Conservation (phyloP, 2,113 vertebrate genomes). For the Motacilla tschutschensis region DNA sequence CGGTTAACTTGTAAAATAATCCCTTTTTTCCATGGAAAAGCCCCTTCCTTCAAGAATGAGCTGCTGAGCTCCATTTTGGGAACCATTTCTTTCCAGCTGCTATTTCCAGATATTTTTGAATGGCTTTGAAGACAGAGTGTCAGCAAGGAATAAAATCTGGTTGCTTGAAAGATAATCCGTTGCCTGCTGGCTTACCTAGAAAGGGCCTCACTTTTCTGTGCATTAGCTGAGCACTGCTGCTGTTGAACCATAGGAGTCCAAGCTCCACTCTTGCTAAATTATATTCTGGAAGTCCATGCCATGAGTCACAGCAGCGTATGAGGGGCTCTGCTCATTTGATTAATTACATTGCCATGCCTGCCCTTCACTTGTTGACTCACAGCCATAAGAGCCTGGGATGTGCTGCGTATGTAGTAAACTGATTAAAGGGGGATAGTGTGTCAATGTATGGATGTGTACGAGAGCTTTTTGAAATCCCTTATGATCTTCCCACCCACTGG, state of each 20-base stretch:
- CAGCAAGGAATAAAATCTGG: not conserved
- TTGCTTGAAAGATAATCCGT: not conserved
- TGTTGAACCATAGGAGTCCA: not conserved
- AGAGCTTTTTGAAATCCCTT: slow-evolving; percentile 39
- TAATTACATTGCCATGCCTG: slow-evolving; percentile 6
- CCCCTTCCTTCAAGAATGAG: not conserved
- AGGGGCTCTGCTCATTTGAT: not conserved
- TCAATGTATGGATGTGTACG: not conserved
- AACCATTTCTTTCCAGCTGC: slow-evolving; percentile 13
- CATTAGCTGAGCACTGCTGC: not conserved
- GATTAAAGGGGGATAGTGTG: not conserved
- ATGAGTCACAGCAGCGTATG: not conserved
- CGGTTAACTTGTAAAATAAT: slow-evolving; percentile 28
- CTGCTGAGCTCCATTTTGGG: slow-evolving; percentile 12
- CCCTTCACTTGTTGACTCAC: not conserved
- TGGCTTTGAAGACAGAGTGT: not conserved
- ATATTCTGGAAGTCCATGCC: not conserved
- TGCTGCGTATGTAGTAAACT: not conserved
- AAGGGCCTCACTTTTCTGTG: not conserved
- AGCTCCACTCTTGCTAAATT: not conserved
- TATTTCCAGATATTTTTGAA: slow-evolving; percentile 10
- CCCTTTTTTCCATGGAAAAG: slow-evolving; percentile 33
- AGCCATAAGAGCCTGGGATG: not conserved
- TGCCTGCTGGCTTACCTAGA: not conserved
- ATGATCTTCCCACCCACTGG: slow-evolving; percentile 28